phyloP scores from a whole-genome alignment of 2,888 invertebrate species.

The Eulithis prunata region DNA sequence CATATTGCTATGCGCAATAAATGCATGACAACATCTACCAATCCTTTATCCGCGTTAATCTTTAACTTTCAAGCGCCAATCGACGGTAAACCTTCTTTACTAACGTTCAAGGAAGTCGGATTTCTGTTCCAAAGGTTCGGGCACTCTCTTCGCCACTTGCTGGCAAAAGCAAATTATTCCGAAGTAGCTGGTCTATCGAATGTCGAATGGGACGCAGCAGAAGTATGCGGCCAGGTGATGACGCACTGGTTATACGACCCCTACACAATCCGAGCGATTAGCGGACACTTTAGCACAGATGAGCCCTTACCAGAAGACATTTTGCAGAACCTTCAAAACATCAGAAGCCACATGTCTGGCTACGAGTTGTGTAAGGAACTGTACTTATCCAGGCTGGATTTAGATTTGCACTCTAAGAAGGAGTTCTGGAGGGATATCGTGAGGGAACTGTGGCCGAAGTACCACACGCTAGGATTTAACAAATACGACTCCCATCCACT shows the following conservation, averaged over 20 bases:
- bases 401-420: constrained; percentile 90
- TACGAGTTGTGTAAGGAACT: constrained; percentile 91
- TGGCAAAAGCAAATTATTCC: constrained; percentile 92
- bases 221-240: constrained; percentile 93
- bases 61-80: constrained; percentile 91
- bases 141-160: constrained; percentile 92
- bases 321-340: constrained; percentile 85
- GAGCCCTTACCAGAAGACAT: constrained; percentile 88
- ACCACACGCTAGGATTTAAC: constrained; percentile 89
- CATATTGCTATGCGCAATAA: constrained; percentile 91
- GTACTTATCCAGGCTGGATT: constrained; percentile 92
- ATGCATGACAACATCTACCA: constrained; percentile 85
- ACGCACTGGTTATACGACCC: constrained; percentile 91
- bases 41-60: constrained; percentile 92
- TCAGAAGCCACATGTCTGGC: constrained; percentile 90
- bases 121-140: constrained; percentile 94
- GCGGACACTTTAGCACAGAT: constrained; percentile 90
- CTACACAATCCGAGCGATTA: constrained; percentile 84
- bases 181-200: constrained; percentile 94
- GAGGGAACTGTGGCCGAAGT: constrained; percentile 91
- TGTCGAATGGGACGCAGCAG: constrained; percentile 97
- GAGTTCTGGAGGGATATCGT: constrained; percentile 94
- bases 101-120: constrained; percentile 90
- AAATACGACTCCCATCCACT: constrained; percentile 93
- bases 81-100: constrained; percentile 86